Conservation (phyloP, 1,140 invertebrate species). For the Schlechtendalia chinensis region DNA sequence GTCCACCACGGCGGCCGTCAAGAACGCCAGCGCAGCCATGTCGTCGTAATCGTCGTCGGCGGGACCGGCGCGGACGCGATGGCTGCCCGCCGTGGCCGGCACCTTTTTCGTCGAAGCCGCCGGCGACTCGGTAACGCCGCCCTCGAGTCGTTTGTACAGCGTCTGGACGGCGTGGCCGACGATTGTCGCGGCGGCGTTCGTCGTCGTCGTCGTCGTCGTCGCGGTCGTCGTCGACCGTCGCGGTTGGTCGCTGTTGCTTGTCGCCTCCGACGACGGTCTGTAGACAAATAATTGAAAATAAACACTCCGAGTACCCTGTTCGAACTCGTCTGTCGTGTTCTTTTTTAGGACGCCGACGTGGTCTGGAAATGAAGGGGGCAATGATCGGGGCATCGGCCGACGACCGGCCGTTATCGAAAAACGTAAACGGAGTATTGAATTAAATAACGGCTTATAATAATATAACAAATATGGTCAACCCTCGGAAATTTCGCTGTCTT, state of each 20-base stretch:
- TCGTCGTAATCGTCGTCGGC: not conserved
- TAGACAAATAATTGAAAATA: too few species aligned
- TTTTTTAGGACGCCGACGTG: too few species aligned
- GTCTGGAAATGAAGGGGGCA: too few species aligned
- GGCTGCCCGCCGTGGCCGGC: not conserved
- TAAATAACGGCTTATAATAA: too few species aligned
- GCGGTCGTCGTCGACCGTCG: not conserved
- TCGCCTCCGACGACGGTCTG: not conserved
- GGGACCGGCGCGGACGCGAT: not conserved
- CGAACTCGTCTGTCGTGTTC: too few species aligned
- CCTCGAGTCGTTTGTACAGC: not conserved
- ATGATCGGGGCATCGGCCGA: too few species aligned
- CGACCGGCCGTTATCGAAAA: too few species aligned
- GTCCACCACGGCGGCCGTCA: not conserved
- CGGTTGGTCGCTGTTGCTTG: not conserved
- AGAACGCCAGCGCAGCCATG: slow-evolving; percentile 7
- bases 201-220: not conserved
- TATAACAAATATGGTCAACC: too few species aligned
- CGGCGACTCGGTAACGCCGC: not conserved
- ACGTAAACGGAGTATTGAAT: too few species aligned
- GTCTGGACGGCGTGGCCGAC: not conserved
- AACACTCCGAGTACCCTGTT: too few species aligned
- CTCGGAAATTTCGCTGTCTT: too few species aligned
- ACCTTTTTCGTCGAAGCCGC: not conserved
- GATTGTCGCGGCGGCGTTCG: not conserved